Evolutionary conservation across 2,113 vertebrate genomes (phyloP), one percentile per base, ranked within the genome.

Genomic region (Triplophysa rosa): DNA sequence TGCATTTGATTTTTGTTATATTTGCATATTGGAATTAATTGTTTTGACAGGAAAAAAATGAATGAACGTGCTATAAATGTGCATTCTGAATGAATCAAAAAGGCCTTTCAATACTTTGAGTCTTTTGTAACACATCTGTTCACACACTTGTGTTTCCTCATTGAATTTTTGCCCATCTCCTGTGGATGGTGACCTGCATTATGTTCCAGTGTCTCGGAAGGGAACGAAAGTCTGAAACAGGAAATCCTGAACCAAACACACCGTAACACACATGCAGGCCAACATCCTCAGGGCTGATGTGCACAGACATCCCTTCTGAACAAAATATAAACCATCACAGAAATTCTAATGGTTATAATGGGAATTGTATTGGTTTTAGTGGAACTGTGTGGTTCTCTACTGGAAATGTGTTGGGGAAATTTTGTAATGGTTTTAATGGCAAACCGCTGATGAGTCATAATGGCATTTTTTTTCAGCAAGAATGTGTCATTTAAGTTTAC

Each of bases 211-310:
- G 19, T 3, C 66, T 71, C 72, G 71, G 84, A 84, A 83, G 77
- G 47, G 59, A 56, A 21, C 77, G n/a, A 76, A 83, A 83, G 2
- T 77, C 58, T 11, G 65, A 37, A 33, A 80, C 29, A 76, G 69
- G 81, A 88, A 79, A 79, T 88, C 84, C 85, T 82, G 54, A 87
- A 63, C 26, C 40, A 37, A 29, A 70, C 67, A 61, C n/a, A 21
- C 74, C 26, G 26, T 29, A 29, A 29, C 26, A 67, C 69, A 66
- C 76, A 64, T 59, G 24, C 26, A 58, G 4, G 4, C 8, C 26
- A 33, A 26, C 58, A 64, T 79, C 58, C 42, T 47, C 68, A 33
- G 13, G 1, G 33, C 23, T 40, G 45, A 61, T 33, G 42, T 26
- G 67, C 23, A 8, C 67, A 52, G 56, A 26, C 12, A 45, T 45